These are phyloP conservation scores for Pithys albifrons DNA, from an alignment of 2,113 vertebrate species.

Conservation along the genomic window DNA sequence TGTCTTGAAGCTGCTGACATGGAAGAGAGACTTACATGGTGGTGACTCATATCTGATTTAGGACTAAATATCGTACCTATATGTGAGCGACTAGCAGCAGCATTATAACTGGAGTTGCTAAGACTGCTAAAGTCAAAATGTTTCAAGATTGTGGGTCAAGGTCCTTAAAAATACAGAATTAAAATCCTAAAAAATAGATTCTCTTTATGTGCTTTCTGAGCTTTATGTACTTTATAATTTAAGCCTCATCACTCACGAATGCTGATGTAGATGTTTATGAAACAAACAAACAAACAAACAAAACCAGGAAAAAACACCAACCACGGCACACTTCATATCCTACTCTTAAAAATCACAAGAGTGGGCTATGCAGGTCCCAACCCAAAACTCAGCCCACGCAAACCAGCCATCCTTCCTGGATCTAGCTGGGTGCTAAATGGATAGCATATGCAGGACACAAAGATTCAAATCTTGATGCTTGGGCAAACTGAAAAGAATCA, in stretches of 20 bases:
- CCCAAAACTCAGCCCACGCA: not conserved
- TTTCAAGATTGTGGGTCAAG: not conserved
- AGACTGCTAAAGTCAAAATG: not conserved
- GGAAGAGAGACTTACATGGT: not conserved
- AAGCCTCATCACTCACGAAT: not conserved
- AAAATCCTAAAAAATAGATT: not conserved
- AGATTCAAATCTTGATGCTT: not conserved
- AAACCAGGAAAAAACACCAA: not conserved
- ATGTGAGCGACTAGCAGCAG: not conserved
- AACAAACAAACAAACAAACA: not conserved
- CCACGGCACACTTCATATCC: fast-evolving
- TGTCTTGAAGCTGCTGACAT: not conserved
- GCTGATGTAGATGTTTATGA: not conserved
- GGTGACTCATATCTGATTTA: not conserved
- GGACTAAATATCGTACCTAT: not conserved
- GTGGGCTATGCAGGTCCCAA: not conserved
- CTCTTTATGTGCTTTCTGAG: not conserved
- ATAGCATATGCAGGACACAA: not conserved
- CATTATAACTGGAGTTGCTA: not conserved
- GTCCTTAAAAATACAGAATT: not conserved
- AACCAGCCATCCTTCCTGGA: not conserved
- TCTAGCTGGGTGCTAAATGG: not conserved
- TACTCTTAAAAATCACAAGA: not conserved
- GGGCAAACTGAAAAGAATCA: not conserved
- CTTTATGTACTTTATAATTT: not conserved